A percentile compares a stretch with the other conserved stretches of the same genome.
Evolutionary conservation across 2,888 invertebrate genomes (phyloP).

Genomic region (Amaurobius ferox): DNA sequence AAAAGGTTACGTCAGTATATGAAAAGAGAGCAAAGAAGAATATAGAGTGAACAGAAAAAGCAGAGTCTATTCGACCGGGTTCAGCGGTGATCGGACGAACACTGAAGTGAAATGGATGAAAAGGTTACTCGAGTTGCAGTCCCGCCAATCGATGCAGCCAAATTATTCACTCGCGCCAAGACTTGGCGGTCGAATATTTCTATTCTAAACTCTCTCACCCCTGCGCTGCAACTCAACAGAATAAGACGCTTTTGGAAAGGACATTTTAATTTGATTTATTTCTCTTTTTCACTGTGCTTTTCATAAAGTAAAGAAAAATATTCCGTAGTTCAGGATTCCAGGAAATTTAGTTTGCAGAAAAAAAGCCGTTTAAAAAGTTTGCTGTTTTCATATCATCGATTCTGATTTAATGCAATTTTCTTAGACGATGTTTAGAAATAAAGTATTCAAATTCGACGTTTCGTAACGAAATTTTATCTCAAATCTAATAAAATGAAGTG

Average conservation of each 20-base stretch:
- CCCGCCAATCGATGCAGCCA: background rate
- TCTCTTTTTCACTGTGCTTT: background rate
- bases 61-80: background rate
- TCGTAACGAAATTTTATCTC: no score
- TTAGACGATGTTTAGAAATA: no score
- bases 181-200: background rate
- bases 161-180: background rate
- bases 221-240: background rate
- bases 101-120: background rate
- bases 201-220: background rate
- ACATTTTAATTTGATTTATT: constrained; percentile 12
- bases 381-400: no score
- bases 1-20: background rate
- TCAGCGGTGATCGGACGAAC: background rate
- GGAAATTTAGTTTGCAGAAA: no score
- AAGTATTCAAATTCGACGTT: no score
- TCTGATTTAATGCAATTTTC: no score
- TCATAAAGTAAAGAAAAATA: no score
- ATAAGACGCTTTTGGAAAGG: background rate
- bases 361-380: no score
- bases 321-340: no score
- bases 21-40: background rate
- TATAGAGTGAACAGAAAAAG: background rate
- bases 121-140: background rate
- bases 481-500: no score